Conservation (phyloP, 2,797 vertebrate genomes). For the Hemitrygon akajei region DNA sequence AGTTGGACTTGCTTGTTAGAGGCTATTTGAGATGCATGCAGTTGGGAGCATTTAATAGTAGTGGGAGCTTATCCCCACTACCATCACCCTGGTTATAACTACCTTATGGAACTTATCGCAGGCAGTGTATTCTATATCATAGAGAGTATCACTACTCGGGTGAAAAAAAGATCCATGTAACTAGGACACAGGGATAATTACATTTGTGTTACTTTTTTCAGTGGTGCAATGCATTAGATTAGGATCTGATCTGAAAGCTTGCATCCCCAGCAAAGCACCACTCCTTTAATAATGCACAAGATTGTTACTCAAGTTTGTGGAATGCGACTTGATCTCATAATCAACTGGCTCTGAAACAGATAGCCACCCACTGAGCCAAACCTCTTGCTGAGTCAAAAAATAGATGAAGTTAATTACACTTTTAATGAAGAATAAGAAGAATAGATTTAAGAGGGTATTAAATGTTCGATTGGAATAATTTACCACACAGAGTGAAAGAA, state of each 20-base stretch:
- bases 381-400: neutral
- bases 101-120: no score
- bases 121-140: no score
- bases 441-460: neutral
- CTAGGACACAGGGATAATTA: neutral
- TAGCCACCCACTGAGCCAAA: neutral
- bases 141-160: no score
- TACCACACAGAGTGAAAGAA: neutral
- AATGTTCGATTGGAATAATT: neutral
- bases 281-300: no score
- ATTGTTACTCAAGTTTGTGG: neutral
- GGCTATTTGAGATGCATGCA: no score
- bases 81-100: no score
- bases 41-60: no score
- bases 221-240: neutral
- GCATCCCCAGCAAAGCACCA: neutral
- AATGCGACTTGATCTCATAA: neutral
- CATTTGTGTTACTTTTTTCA: neutral
- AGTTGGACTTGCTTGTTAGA: no score
- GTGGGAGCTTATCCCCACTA: no score
- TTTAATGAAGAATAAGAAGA: neutral
- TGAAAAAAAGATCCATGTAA: neutral
- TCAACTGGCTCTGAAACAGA: neutral
- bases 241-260: neutral
- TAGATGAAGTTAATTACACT: neutral